These are phyloP conservation scores for Hydropotes inermis DNA, from an alignment of 2,113 vertebrate species.

Conservation along the genomic window DNA sequence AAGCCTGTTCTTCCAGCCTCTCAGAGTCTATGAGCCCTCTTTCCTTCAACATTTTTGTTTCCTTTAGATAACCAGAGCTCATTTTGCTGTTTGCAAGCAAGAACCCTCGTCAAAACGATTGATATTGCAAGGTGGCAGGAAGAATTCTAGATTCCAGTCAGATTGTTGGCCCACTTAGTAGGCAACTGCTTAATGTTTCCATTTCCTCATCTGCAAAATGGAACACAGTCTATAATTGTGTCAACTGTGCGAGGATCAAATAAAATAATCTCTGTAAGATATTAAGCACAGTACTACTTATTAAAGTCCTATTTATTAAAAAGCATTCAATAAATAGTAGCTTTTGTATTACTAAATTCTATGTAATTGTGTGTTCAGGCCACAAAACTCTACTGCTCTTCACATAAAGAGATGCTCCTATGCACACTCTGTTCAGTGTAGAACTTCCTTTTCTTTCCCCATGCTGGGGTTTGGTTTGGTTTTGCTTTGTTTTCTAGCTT, in stretches of 20 bases:
- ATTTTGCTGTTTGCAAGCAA: background rate
- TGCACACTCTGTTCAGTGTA: background rate
- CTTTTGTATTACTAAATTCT: conserved; percentile 11
- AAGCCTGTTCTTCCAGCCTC: background rate
- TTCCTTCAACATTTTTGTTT: background rate
- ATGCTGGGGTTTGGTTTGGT: background rate
- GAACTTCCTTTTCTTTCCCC: background rate
- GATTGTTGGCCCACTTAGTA: background rate
- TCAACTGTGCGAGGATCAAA: background rate
- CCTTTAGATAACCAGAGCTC: background rate
- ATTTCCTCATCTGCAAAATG: background rate
- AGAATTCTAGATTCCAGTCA: background rate
- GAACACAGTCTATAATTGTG: background rate
- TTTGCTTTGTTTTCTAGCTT: conserved; percentile 5
- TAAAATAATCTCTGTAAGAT: conserved; percentile 2
- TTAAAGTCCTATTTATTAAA: background rate
- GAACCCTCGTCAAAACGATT: background rate
- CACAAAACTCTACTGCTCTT: background rate
- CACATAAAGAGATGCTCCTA: background rate
- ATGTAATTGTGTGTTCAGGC: background rate
- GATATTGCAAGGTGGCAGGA: background rate
- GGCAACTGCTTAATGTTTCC: background rate
- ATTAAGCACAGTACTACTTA: background rate
- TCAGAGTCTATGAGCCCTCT: background rate
- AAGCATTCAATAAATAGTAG: background rate